A percentile compares a stretch with the other conserved stretches of the same genome.
Evolutionary conservation across 1,140 invertebrate species (phyloP).

Genomic region (Meloidogyne exigua): DNA sequence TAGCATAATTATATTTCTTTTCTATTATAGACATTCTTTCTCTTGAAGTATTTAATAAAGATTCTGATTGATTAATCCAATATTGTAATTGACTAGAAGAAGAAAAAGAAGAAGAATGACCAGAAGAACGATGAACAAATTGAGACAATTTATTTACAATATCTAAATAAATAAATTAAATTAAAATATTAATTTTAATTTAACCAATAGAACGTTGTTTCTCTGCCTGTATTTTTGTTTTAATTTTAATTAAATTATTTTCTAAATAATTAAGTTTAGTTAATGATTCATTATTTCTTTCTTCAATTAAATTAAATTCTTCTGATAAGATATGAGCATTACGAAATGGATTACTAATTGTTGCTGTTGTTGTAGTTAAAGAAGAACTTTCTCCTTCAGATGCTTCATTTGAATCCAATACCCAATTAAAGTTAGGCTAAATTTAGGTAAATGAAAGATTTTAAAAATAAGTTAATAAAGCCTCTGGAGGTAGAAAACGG

Average conservation of each 20-base stretch:
- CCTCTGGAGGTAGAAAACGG: too few species aligned
- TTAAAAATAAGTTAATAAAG: too few species aligned
- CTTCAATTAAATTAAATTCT: slow-evolving; percentile 45
- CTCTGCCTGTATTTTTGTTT: slow-evolving; percentile 23
- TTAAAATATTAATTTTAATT: too few species aligned
- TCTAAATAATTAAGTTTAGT: slow-evolving; percentile 13
- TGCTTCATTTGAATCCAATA: neutral
- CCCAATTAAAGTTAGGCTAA: too few species aligned
- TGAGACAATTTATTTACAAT: slow-evolving; percentile 38
- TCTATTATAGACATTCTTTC: slow-evolving; percentile 54
- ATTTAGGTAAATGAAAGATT: too few species aligned
- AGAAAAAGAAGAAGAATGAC: neutral
- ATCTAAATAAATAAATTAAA: slow-evolving; percentile 23
- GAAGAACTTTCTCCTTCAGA: neutral
- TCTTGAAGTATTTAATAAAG: slow-evolving; percentile 45
- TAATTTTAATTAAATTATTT: slow-evolving; percentile 31
- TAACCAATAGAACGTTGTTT: slow-evolving; percentile 37
- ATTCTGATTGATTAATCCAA: slow-evolving; percentile 47
- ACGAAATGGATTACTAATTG: slow-evolving; percentile 19
- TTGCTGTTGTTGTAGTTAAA: too few species aligned
- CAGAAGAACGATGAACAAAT: slow-evolving; percentile 29
- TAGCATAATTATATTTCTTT: slow-evolving; percentile 55
- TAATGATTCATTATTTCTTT: slow-evolving; percentile 44
- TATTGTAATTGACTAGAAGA: slow-evolving; percentile 31
- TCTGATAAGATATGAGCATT: slow-evolving; percentile 44